phyloP scores from a whole-genome alignment of 1,140 invertebrate genomes.

The Panonychus citri region DNA sequence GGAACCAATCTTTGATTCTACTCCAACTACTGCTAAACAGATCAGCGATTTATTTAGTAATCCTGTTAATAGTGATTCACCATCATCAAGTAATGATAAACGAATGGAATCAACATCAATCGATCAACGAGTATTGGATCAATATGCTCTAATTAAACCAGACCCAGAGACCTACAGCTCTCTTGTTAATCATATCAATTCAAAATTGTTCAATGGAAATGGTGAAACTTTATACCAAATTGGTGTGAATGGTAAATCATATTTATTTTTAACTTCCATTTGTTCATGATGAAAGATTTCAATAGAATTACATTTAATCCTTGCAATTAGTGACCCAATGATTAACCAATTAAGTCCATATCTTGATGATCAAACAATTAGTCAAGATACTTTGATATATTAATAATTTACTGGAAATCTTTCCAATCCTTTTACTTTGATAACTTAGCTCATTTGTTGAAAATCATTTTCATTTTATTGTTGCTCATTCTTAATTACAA shows the following conservation, averaged over 20 bases:
- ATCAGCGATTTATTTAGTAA: neutral
- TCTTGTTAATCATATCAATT: constrained; percentile 41
- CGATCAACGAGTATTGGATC: neutral
- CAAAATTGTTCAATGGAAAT: constrained; percentile 56
- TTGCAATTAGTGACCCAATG: neutral
- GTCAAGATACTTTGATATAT: no score
- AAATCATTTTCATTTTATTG: no score
- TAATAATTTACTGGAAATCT: no score
- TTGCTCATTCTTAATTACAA: no score
- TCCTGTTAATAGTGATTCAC: neutral
- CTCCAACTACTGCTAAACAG: neutral
- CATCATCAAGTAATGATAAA: neutral
- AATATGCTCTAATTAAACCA: constrained; percentile 51
- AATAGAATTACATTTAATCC: neutral
- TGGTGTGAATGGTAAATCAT: constrained; percentile 52
- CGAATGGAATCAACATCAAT: neutral
- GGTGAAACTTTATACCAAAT: constrained; percentile 87
- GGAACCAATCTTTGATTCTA: neutral
- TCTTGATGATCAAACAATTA: no score
- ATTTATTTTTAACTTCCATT: constrained; percentile 6
- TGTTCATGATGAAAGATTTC: neutral
- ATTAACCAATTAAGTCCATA: no score
- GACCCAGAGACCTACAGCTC: constrained; percentile 57
- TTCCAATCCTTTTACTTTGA: no score
- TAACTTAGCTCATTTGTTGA: no score